Conservation (phyloP, 2,888 invertebrate species). For the Melieria omissa region DNA sequence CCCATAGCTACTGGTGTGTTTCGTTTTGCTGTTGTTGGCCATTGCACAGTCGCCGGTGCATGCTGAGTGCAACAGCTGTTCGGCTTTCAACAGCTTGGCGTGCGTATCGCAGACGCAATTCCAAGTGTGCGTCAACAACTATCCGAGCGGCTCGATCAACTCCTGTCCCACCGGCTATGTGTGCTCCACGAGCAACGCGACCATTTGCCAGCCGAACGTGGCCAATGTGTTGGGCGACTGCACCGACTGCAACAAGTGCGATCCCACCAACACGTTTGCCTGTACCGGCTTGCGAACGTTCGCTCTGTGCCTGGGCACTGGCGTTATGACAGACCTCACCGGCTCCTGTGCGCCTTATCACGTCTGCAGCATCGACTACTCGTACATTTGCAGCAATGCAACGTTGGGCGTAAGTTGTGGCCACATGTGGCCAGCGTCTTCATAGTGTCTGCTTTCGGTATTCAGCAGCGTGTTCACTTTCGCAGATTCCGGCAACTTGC, state of each 20-base stretch:
- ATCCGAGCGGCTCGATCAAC: constrained; percentile 44
- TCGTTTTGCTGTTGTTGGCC: too few relatives aligned
- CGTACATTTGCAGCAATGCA: constrained; percentile 39
- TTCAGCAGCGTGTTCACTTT: background rate
- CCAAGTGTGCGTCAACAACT: constrained; percentile 48
- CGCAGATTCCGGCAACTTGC: constrained; percentile 49
- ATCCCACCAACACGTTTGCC: constrained; percentile 51
- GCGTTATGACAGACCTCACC: constrained; percentile 41
- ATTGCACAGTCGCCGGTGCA: background rate
- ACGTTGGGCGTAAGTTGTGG: constrained; percentile 32
- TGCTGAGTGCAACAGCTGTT: constrained; percentile 54
- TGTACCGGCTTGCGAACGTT: constrained; percentile 53
- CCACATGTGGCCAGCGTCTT: background rate
- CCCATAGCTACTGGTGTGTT: too few relatives aligned
- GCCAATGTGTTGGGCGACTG: constrained; percentile 45
- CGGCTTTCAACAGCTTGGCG: constrained; percentile 47
- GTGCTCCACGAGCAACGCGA: constrained; percentile 46
- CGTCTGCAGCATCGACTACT: constrained; percentile 52
- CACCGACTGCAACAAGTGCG: constrained; percentile 54
- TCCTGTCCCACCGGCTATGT: constrained; percentile 50
- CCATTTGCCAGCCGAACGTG: constrained; percentile 44
- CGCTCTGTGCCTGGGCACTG: constrained; percentile 54
- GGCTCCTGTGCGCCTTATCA: constrained; percentile 50
- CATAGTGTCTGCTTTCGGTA: too few relatives aligned
- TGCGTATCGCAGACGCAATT: constrained; percentile 53